These are phyloP conservation scores for Lerista edwardsae DNA, from an alignment of 2,797 vertebrate species.

Conservation along the genomic window DNA sequence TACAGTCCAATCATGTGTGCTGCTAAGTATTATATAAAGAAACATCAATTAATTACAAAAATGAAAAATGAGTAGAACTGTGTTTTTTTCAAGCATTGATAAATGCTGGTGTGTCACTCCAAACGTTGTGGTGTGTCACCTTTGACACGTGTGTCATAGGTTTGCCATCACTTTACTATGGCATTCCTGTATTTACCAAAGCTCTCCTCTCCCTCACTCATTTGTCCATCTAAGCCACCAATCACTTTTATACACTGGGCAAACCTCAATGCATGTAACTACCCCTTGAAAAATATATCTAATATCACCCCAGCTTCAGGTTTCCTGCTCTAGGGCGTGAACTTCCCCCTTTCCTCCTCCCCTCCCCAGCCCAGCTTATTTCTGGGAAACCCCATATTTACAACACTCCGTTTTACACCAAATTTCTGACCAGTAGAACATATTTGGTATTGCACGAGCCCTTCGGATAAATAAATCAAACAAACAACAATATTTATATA, in stretches of 20 bases:
- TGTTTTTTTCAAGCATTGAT: too few species aligned
- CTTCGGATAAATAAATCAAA: slow-evolving; percentile 7
- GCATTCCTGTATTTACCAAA: background rate
- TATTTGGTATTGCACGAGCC: background rate
- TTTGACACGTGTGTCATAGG: too few species aligned
- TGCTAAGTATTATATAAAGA: too few species aligned
- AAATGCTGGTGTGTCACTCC: too few species aligned
- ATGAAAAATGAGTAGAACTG: too few species aligned
- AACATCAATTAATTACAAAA: too few species aligned
- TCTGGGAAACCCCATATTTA: background rate
- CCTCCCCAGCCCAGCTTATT: background rate
- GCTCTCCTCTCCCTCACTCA: too few species aligned
- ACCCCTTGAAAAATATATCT: background rate
- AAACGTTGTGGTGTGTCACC: too few species aligned
- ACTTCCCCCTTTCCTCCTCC: background rate
- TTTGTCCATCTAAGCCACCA: background rate
- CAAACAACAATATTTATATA: too few species aligned
- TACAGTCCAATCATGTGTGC: too few species aligned
- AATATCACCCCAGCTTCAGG: background rate
- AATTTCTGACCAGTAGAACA: background rate
- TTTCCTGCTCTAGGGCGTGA: too few species aligned
- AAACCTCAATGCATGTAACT: accelerated
- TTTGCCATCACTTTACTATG: too few species aligned
- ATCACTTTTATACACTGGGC: background rate
- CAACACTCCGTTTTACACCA: background rate